Conservation (phyloP, 37 sponge, comb jelly and placozoan genomes). For the Theonella swinhoei region DNA sequence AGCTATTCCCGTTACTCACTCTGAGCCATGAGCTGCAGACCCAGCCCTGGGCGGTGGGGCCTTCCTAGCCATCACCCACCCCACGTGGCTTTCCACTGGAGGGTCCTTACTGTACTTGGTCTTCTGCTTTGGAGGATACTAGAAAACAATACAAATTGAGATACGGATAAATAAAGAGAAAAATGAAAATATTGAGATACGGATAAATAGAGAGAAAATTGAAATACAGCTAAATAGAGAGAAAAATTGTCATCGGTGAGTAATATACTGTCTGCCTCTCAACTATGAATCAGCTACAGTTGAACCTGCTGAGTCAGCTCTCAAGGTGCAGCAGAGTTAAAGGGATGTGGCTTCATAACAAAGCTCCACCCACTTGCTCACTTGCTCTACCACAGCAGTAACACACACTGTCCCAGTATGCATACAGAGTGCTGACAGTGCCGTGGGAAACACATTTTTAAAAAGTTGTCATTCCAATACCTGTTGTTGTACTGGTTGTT, state of each 20-base stretch:
- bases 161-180: background rate
- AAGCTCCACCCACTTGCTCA: conserved; percentile 7
- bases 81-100: conserved; percentile 94
- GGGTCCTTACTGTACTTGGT: conserved; percentile 96
- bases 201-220: background rate
- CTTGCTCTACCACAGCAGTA: conserved; percentile 73
- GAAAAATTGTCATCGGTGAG: background rate
- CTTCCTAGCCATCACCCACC: conserved; percentile 88
- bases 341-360: conserved; percentile 11
- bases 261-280: background rate
- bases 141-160: background rate
- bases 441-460: background rate
- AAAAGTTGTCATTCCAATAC: background rate
- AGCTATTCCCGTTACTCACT: background rate
- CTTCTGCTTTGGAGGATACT: conserved; percentile 85
- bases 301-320: conserved; percentile 25
- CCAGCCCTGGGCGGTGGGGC: background rate
- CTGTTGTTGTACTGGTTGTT: conserved; percentile 14
- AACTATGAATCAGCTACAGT: background rate
- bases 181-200: background rate
- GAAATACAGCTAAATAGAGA: background rate
- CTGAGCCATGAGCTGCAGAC: conserved; percentile 12
- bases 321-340: conserved; percentile 7
- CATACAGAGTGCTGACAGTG: conserved; percentile 72
- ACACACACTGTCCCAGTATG: conserved; percentile 46